Evolutionary conservation across 2,797 vertebrate genomes (phyloP), one percentile per base, ranked within the genome.

Genomic region (Sebastolobus alascanus): DNA sequence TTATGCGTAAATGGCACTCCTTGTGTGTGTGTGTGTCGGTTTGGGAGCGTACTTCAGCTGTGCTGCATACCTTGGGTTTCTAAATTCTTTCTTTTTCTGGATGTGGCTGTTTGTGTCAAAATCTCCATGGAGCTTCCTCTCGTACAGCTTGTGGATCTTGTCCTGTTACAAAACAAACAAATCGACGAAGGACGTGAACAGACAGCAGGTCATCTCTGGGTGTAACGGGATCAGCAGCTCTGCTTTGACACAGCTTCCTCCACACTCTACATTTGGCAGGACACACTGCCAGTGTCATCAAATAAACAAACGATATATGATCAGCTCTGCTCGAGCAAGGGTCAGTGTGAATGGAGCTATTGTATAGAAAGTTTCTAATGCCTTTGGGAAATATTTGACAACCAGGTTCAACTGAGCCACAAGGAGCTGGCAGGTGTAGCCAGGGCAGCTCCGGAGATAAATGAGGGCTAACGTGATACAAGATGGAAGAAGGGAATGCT

Each of bases 61-160:
- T 68, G 60, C 70, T 46, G 40, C 83, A 61, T 75, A 99, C 99
- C 98, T 99, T 40, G 99, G 98, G 89, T 99, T 99, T 84, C 98
- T 96, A 74, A 99, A 99, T 75, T 99, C 98, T 78, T 99, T 99
- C 88, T 99, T 99, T 88, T 97, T 97, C 92, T 99, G 98, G 89
- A 99, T 99, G 83, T 98, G 97, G 80, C 92, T 97, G 94, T 99
- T 99, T 92, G 98, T 99, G 92, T 99, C 98, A 87, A 99, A 98
- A 27, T 98, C 97, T 79, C 97, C 98, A 31, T 98, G 97, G 14
- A 97, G 91, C 73, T 98, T 99, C 84, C 97, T 95, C 86, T 99
- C 98, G 10, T 99, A 99, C 8, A 99, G 94, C 89, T 98, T 99
- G 80, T 96, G 96, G 89, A 99, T 99, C 93, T 99, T 99, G 89